Evolutionary conservation across 2,113 vertebrate species (phyloP), one percentile per base, ranked within the genome.

Genomic region (Opisthocomus hoazin): DNA sequence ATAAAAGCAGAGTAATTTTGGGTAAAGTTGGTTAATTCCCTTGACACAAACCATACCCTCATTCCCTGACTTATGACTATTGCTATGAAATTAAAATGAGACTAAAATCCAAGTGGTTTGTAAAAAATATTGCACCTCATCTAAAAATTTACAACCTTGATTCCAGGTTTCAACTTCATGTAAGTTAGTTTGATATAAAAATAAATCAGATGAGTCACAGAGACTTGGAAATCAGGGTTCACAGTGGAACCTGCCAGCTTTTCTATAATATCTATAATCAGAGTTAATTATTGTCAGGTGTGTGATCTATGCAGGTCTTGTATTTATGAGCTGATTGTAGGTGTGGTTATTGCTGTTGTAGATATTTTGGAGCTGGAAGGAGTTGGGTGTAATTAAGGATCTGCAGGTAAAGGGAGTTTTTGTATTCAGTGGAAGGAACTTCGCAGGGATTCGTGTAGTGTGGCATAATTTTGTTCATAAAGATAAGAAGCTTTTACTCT

Each of bases 201-300:
- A 45, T 57, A 85, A 94, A 82, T 56, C 41, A 8, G 34, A 41
- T 91, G 14, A 74, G 32, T 82, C 78, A 65, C 51, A 87, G 19
- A 78, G 23, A 84, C 34, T 54, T 88, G 27, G 83, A 92, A 46
- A 48, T 54, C 50, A 80, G 30, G 12, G 8, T n/a, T 93, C 63
- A 54, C 8, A 81, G 58, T 84, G 70, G 61, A 92, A 79, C 7
- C 14, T 76, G 73, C 27, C 60, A 90, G 32, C 7, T 96, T 79
- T 93, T 69, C 27, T 85, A 36, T 70, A 89, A 23, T 89, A 50
- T 89, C 96, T 96, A 97, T 78, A 96, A 93, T 93, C 30, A 84
- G 46, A 92, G 39, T 82, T 97, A 94, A 95, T 95, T 98, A 56
- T 91, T 97, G 50, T 90, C 90, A 95, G 46, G 82, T 92, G 39